Base-by-base conservation (phyloP, 1,140 invertebrate genomes). In the Tenebrio molitor region DNA sequence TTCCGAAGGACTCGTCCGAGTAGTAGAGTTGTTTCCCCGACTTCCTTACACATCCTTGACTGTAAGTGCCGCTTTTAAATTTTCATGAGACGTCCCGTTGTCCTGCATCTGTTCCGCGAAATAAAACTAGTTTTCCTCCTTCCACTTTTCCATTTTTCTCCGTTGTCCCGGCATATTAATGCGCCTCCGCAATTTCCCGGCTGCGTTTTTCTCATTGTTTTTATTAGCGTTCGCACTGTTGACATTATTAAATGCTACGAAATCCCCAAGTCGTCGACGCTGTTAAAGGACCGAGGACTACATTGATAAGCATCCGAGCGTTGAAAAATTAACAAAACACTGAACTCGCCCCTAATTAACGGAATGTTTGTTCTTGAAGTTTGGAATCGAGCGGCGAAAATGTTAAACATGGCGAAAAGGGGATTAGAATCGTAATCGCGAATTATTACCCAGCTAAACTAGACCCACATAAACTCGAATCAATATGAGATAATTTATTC, bases 311-410 rank as follows among this genome's bases (percentile, higher is more conserved):
- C 46, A 53, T n/a, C 46, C 46, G 21, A 53, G 46, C 46, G 46
- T 53, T 53, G 19, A 53, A 53, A 53, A 53, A 53, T 53, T 53
- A 53, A 53, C 46, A 53, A 53, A 53, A 23, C 46, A n/a, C 46
- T 17, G 15, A 46, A 46, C 14, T 4, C 5, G 15, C 16, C 16
- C 16, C n/a, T 53, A 53, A 53, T 53, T 53, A 53, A 53, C 42
- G 12, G 42, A 53, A 53, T 53, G 46, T 53, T 53, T 53, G 46
- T 53, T 21, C 46, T 53, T 53, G 46, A 23, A 23, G 46, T 23
- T 53, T 5, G 42, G 10, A 17, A n/a, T n/a, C n/a, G n/a, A n/a
- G n/a, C n/a, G n/a, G n/a, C n/a, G n/a, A n/a, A n/a, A n/a, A n/a
- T n/a, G n/a, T n/a, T n/a, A n/a, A n/a, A n/a, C n/a, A n/a, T n/a